Conservation (phyloP, 2,888 invertebrate genomes). For the Scelioninae gen. 1 region DNA sequence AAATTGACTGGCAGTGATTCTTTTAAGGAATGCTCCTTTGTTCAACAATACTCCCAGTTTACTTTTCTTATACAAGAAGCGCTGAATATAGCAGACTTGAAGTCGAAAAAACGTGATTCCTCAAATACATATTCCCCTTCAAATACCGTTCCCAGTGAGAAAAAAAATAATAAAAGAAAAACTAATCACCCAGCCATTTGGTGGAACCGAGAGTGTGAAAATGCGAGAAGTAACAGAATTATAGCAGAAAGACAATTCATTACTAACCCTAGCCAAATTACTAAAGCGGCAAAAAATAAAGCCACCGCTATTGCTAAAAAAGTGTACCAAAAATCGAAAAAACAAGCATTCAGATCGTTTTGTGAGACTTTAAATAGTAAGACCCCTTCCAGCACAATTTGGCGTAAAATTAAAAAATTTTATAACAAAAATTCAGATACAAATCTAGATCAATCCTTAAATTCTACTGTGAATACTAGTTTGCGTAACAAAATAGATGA, state of each 20-base stretch:
- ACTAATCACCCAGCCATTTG: not conserved
- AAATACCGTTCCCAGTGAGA: not conserved
- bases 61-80: too few relatives aligned
- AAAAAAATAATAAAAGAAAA: not conserved
- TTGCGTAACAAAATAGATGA: not conserved
- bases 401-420: constrained; percentile 21
- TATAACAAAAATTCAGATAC: constrained; percentile 12
- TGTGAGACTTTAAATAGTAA: not conserved
- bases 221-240: constrained; percentile 1
- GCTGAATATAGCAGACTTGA: too few relatives aligned
- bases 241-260: constrained; percentile 23
- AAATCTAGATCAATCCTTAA: not conserved
- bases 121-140: too few relatives aligned
- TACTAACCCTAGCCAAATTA: not conserved
- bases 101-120: not conserved
- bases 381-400: constrained; percentile 1
- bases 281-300: constrained; percentile 14
- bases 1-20: too few relatives aligned
- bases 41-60: too few relatives aligned
- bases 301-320: constrained; percentile 19
- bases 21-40: too few relatives aligned
- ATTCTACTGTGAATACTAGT: constrained; percentile 9
- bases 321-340: constrained; percentile 14
- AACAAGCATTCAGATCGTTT: not conserved
- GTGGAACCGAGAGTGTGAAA: constrained; percentile 27